Base-by-base conservation (phyloP, 2,888 invertebrate genomes). In the Apotomis betuletana region DNA sequence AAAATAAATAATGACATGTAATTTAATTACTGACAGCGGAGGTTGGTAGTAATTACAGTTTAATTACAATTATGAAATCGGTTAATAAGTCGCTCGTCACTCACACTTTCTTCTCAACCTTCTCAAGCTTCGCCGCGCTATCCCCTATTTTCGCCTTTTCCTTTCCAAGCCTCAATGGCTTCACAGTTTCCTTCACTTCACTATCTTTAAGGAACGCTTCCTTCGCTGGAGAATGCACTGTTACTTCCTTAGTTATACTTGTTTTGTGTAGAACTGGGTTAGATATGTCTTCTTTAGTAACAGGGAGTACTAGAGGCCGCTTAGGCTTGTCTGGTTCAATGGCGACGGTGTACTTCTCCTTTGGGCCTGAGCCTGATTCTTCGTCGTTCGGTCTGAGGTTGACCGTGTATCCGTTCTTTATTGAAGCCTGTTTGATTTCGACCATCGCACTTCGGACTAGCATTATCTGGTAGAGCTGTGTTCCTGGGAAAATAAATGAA, bases 391-490 rank as follows among this genome's bases (percentile, higher is more conserved):
- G 61, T 62, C 46, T 65, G 27, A 65, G 58, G 46, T 68, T 67
- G 46, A 72, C 72, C 9, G 62, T 63, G 72, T 72, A 72, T 3
- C 80, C 75, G 5, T 76, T 61, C n/a, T 78, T 77, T 74, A 83
- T 76, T 58, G 75, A 73, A 27, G 75, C 77, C 9, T 77, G 72
- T 73, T 82, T 85, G 4, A 90, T 80, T 74, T 88, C 85, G 0
- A 90, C 89, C 70, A 90, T 87, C 0, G 80, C 80, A 72, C 90
- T 90, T 73, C 90, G 78, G 0, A 89, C 86, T 51, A 90, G 74
- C n/a, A 90, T 49, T 5, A 90, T 77, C 0, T 87, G 74, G 80
- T 89, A 90, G 64, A 83, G 51, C 78, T 90, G 88, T 74, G 84
- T 87, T 38, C 85, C 90, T 90, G 84, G 3, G 86, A 80, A 58